A percentile compares a stretch with the other conserved stretches of the same genome.
These are phyloP conservation scores for Miichthys miiuy DNA, from an alignment of 2,797 vertebrate species.

Conservation along the genomic window DNA sequence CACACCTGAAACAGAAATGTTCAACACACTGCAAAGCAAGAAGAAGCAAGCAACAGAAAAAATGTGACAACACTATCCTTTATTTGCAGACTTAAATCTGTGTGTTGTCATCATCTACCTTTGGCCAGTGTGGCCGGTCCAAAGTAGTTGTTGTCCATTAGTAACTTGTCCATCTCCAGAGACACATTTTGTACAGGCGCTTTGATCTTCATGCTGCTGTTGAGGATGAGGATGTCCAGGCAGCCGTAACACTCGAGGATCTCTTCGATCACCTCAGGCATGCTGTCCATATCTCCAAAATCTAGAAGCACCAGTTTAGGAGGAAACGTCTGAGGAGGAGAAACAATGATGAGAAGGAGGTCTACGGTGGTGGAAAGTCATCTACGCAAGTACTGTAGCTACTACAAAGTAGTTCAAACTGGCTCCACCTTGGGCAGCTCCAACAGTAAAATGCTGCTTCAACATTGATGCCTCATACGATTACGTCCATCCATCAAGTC, in stretches of 20 bases:
- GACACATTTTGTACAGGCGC: conserved; percentile 91
- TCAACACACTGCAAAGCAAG: neutral
- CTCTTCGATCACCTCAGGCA: conserved; percentile 88
- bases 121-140: conserved; percentile 93
- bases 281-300: conserved; percentile 88
- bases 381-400: too few species aligned
- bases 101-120: conserved; percentile 78
- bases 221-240: conserved; percentile 93
- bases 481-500: neutral
- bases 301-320: conserved; percentile 93
- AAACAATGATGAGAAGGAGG: neutral
- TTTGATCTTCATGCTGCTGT: conserved; percentile 93
- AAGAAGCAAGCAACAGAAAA: neutral
- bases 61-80: neutral
- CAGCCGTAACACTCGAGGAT: conserved; percentile 93
- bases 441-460: neutral
- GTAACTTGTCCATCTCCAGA: conserved; percentile 91
- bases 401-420: neutral
- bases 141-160: conserved; percentile 98
- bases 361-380: neutral
- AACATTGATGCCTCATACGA: neutral
- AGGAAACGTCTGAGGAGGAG: conserved; percentile 88
- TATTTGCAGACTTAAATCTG: neutral
- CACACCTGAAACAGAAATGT: conserved; percentile 82
- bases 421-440: neutral